Evolutionary conservation across 2,797 vertebrate genomes (phyloP).

Genomic region (Melanotaenia nigrans): DNA sequence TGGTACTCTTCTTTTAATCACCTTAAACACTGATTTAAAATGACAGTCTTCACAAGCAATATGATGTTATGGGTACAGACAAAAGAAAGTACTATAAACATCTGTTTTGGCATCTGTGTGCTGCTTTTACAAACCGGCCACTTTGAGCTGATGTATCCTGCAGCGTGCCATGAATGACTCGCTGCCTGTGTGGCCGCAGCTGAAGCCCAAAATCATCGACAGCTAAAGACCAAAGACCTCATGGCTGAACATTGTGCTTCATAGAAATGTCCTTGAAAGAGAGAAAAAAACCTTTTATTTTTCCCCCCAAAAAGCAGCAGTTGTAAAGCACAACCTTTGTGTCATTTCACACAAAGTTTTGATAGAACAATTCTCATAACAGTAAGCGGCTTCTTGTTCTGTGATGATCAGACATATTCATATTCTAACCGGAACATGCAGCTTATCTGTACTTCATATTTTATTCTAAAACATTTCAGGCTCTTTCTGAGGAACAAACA

Average conservation of each 20-base stretch:
- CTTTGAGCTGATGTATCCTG: constrained; percentile 16
- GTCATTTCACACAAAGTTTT: no score
- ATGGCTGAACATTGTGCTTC: constrained; percentile 30
- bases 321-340: no score
- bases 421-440: no score
- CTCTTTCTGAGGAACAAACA: no score
- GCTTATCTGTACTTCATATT: no score
- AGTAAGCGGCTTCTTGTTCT: no score
- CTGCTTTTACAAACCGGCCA: neutral
- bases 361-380: no score
- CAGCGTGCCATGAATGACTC: constrained; percentile 2
- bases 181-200: constrained; percentile 17
- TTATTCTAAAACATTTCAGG: no score
- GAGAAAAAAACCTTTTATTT: neutral
- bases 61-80: constrained; percentile 19
- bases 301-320: neutral
- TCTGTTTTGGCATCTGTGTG: neutral
- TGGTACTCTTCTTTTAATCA: neutral
- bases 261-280: constrained; percentile 31
- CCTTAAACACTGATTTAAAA: constrained; percentile 15
- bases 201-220: constrained; percentile 18
- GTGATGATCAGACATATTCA: no score
- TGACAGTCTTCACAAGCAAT: constrained; percentile 10
- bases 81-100: neutral
- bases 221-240: constrained; percentile 36